Evolutionary conservation across 2,888 invertebrate genomes (phyloP).

Genomic region (Agrotis clavis): DNA sequence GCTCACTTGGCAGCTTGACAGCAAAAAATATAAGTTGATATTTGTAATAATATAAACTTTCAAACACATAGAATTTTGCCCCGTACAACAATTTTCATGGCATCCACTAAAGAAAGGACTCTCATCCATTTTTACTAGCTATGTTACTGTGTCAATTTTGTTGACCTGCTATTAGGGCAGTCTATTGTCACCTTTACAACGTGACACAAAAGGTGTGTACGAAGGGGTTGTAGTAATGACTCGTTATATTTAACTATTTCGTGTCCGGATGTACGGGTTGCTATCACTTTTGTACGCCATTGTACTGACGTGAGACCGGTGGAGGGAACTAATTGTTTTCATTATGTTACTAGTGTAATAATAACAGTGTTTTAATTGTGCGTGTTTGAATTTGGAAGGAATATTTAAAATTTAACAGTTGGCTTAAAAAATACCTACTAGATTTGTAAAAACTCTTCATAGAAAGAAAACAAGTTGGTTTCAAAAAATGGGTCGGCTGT

Average conservation of each 20-base stretch:
- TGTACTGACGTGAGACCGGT: constrained; percentile 62
- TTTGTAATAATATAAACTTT: too few species aligned
- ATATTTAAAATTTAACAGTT: not conserved
- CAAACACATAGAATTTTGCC: not conserved
- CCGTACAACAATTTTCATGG: too few species aligned
- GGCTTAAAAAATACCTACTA: not conserved
- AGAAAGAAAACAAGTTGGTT: not conserved
- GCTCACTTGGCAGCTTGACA: too few species aligned
- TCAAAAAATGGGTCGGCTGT: too few species aligned
- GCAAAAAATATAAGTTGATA: too few species aligned
- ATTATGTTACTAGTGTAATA: constrained; percentile 34
- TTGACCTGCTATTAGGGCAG: constrained; percentile 18
- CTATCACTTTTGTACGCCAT: constrained; percentile 72
- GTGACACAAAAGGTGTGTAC: constrained; percentile 71
- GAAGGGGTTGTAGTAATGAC: constrained; percentile 82
- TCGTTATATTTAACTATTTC: constrained; percentile 81
- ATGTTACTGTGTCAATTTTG: not conserved
- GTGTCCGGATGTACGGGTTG: constrained; percentile 80
- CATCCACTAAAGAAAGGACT: not conserved
- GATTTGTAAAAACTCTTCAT: too few species aligned
- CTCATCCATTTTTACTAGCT: not conserved
- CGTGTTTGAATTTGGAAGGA: not conserved
- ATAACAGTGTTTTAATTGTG: constrained; percentile 17
- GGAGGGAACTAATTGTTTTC: constrained; percentile 55
- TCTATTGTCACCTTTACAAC: constrained; percentile 65